Percentiles rank a stretch among this genome's conserved stretches.
Evolutionary conservation across 2,113 vertebrate species (phyloP).

Genomic region (Pao palembangensis): DNA sequence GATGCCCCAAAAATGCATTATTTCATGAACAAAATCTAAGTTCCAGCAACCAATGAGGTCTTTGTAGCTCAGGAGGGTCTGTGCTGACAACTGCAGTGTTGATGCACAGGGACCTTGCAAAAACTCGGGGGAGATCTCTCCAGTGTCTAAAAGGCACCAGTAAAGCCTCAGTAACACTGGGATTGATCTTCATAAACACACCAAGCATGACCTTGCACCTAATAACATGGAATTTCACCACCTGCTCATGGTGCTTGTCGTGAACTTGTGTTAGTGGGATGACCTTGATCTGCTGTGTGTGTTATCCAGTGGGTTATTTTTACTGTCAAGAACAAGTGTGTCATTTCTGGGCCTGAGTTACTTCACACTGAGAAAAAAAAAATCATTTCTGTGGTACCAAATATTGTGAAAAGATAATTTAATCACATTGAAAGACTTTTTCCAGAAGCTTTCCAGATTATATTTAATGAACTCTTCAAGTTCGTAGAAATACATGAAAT

Average conservation of each 20-base stretch:
- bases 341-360: conserved; percentile 6
- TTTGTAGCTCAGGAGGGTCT: conserved; percentile 19
- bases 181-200: conserved; percentile 47
- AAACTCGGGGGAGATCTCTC: conserved; percentile 55
- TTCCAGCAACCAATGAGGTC: conserved; percentile 22
- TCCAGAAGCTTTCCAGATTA: conserved; percentile 5
- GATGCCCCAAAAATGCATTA: too few species aligned
- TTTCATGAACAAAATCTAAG: conserved; percentile 9
- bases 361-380: conserved; percentile 3
- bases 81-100: conserved; percentile 35
- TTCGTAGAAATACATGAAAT: conserved; percentile 18
- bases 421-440: not conserved
- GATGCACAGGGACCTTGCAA: conserved; percentile 50
- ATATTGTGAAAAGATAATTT: conserved; percentile 5
- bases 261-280: conserved; percentile 12
- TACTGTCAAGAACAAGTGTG: conserved; percentile 5
- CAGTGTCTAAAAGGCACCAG: conserved; percentile 58
- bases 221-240: conserved; percentile 47
- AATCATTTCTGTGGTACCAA: not conserved
- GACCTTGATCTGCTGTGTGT: conserved; percentile 28
- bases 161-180: conserved; percentile 41
- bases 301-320: conserved; percentile 7
- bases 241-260: conserved; percentile 26
- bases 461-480: conserved; percentile 14
- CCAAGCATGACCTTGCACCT: conserved; percentile 51